A percentile compares a stretch with the other conserved stretches of the same genome.
Conservation (phyloP, 2,888 invertebrate genomes). For the Brenthis hecate region DNA sequence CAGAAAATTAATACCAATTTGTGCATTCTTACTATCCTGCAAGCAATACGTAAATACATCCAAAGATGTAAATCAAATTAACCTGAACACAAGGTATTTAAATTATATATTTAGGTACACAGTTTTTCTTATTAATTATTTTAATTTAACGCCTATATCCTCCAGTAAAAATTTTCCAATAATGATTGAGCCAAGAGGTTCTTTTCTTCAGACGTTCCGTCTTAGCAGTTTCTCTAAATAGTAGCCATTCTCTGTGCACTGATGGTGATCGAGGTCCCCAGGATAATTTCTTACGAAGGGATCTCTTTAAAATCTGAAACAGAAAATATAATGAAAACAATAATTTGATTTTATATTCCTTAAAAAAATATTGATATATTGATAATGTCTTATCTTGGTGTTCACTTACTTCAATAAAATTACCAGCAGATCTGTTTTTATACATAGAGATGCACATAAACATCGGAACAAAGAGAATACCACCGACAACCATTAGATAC, state of each 20-base stretch:
- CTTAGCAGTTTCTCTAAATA: conserved; percentile 75
- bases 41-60: no score
- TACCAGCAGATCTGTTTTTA: conserved; percentile 57
- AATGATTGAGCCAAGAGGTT: conserved; percentile 48
- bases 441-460: conserved; percentile 52
- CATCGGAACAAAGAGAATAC: conserved; percentile 63
- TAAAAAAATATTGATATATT: neutral
- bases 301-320: conserved; percentile 67
- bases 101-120: no score
- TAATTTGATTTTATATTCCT: neutral
- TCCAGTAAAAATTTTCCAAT: conserved; percentile 58
- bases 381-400: neutral
- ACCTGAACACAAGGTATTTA: no score
- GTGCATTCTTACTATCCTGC: no score
- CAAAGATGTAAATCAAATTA: no score
- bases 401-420: conserved; percentile 52
- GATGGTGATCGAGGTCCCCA: conserved; percentile 85
- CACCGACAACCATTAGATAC: conserved; percentile 61
- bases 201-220: conserved; percentile 49
- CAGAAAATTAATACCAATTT: no score
- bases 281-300: conserved; percentile 69
- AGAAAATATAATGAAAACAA: neutral
- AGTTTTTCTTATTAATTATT: conserved; percentile 6
- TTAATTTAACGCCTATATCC: conserved; percentile 45
- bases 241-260: conserved; percentile 79